phyloP scores from a whole-genome alignment of 2,113 vertebrate species.

The Anoura caudifer region DNA sequence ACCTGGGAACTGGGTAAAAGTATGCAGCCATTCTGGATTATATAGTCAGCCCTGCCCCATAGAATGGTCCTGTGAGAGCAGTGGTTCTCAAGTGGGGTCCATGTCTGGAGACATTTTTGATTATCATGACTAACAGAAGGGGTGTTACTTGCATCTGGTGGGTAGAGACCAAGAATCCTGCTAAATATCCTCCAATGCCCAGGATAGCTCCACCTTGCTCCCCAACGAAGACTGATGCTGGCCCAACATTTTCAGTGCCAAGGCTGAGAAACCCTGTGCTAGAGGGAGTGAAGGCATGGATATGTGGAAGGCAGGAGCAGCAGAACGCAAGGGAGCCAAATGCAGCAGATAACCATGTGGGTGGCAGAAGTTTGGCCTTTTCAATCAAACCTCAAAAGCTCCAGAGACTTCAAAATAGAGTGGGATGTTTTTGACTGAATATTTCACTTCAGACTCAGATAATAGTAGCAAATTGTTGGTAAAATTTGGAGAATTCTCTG shows the following conservation, averaged over 20 bases:
- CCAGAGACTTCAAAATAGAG: neutral
- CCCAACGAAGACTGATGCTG: neutral
- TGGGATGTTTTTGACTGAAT: neutral
- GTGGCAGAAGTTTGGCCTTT: neutral
- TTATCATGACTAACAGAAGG: neutral
- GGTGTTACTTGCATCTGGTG: neutral
- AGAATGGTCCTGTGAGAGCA: neutral
- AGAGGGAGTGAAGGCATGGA: neutral
- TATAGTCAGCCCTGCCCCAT: too few species aligned
- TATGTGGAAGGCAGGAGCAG: neutral
- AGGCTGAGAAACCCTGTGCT: neutral
- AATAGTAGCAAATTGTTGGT: neutral
- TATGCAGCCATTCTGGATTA: neutral
- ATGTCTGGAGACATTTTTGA: neutral
- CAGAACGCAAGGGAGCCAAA: neutral
- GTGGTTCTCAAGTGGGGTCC: neutral
- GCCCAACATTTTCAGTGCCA: neutral
- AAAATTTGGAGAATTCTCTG: neutral
- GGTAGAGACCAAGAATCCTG: neutral
- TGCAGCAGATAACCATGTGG: neutral
- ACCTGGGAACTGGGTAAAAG: neutral
- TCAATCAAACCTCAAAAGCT: neutral
- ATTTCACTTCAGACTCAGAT: neutral
- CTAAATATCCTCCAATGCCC: neutral
- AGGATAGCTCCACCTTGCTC: neutral